These are phyloP conservation scores for Adelges cooleyi DNA, from an alignment of 1,140 invertebrate genomes.

Conservation along the genomic window DNA sequence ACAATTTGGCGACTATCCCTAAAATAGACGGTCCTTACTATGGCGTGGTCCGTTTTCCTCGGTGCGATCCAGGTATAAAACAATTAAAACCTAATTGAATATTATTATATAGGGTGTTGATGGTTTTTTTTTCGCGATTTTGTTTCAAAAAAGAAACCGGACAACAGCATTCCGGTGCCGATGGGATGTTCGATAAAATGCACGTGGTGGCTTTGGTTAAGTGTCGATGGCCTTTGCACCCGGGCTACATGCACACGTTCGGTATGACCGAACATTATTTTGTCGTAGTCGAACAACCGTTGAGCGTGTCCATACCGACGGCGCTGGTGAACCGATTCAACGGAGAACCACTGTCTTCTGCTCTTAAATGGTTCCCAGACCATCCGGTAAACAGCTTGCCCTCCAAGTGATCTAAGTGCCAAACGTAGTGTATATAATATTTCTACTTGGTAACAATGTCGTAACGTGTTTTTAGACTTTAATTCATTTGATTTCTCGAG, in stretches of 20 bases:
- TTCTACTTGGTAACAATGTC: no score
- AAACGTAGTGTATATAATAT: no score
- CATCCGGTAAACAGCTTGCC: slow-evolving; percentile 47
- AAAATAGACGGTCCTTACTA: slow-evolving; percentile 54
- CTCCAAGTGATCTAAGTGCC: background rate
- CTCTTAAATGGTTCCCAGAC: slow-evolving; percentile 59
- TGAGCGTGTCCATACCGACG: slow-evolving; percentile 53
- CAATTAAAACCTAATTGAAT: no score
- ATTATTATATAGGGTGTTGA: no score
- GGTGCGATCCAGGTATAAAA: background rate
- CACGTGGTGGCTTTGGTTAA: slow-evolving; percentile 41
- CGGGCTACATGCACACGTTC: slow-evolving; percentile 82
- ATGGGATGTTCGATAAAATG: slow-evolving; percentile 1
- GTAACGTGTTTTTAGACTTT: slow-evolving; percentile 53
- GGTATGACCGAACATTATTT: slow-evolving; percentile 73
- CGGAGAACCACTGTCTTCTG: slow-evolving; percentile 49
- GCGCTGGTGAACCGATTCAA: slow-evolving; percentile 47
- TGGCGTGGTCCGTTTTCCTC: slow-evolving; percentile 57
- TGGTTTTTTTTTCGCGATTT: background rate
- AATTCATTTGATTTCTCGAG: slow-evolving; percentile 57
- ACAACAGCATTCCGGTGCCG: background rate
- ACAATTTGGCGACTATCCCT: slow-evolving; percentile 64
- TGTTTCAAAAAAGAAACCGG: background rate
- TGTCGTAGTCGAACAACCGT: slow-evolving; percentile 70
- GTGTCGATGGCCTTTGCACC: slow-evolving; percentile 60